These are phyloP conservation scores for Phengaris arion DNA, from an alignment of 2,888 invertebrate genomes.

Conservation along the genomic window DNA sequence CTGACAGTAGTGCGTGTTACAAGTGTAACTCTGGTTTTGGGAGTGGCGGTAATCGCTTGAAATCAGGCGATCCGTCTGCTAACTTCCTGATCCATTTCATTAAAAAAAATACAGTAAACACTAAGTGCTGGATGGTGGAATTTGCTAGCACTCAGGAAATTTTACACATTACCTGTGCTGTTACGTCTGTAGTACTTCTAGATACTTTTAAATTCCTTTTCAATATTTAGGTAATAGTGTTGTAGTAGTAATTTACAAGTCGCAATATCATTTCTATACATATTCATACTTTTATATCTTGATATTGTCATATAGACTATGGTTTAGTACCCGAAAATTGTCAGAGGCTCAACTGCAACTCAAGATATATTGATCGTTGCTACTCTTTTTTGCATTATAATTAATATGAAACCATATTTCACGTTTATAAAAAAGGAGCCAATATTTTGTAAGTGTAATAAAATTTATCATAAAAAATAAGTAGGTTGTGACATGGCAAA, in stretches of 20 bases:
- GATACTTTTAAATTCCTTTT: background rate
- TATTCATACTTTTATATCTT: slow-evolving; percentile 15
- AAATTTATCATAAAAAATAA: background rate
- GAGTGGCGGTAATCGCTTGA: too few relatives aligned
- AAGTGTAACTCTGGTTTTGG: too few relatives aligned
- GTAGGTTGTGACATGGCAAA: slow-evolving; percentile 1
- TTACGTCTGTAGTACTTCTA: background rate
- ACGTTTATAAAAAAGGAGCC: background rate
- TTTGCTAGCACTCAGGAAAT: background rate
- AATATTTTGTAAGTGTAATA: background rate
- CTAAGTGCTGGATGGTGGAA: background rate
- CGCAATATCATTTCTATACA: slow-evolving; percentile 3
- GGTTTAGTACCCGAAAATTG: background rate
- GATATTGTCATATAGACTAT: background rate
- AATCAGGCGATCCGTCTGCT: too few relatives aligned
- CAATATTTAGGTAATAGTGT: slow-evolving; percentile 1
- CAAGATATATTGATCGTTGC: background rate
- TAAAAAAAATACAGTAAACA: background rate
- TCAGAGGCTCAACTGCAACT: slow-evolving; percentile 3
- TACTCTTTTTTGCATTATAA: background rate
- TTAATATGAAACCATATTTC: background rate
- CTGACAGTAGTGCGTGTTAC: too few relatives aligned
- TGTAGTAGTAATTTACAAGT: background rate
- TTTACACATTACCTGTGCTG: background rate
- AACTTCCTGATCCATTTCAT: too few relatives aligned